These are phyloP conservation scores for Calidris pugnax DNA, from an alignment of 2,113 vertebrate genomes.

Conservation along the genomic window DNA sequence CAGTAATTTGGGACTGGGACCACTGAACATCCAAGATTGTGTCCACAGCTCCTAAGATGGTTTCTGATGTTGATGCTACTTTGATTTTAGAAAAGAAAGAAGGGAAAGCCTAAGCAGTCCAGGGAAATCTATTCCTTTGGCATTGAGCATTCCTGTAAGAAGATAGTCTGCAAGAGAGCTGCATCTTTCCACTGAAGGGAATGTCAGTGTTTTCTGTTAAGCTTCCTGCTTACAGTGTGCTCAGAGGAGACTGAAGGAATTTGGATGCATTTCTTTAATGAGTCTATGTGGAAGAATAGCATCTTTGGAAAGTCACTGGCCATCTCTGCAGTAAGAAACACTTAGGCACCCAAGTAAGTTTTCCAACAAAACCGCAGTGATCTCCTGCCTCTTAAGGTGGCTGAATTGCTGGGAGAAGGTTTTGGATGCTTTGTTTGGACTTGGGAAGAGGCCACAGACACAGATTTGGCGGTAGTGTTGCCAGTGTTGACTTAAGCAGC, in stretches of 20 bases:
- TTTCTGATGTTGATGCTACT: not conserved
- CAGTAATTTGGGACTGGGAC: not conserved
- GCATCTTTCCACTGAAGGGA: not conserved
- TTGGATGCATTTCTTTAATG: not conserved
- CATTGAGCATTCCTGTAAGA: not conserved
- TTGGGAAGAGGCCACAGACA: not conserved
- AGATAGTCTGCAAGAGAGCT: not conserved
- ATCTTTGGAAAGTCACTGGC: not conserved
- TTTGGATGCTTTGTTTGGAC: not conserved
- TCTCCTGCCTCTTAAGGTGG: not conserved
- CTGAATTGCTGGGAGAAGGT: not conserved
- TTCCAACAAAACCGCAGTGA: not conserved
- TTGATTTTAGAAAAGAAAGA: not conserved
- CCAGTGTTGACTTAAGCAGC: not conserved
- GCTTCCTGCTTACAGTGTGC: not conserved
- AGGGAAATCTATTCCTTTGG: not conserved
- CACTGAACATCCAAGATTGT: not conserved
- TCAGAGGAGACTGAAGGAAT: not conserved
- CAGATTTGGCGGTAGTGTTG: not conserved
- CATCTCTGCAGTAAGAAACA: not conserved
- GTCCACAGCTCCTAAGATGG: not conserved
- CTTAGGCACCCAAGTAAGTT: not conserved
- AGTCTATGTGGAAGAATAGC: not conserved
- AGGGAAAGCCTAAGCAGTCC: not conserved
- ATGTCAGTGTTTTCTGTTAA: not conserved